Evolutionary conservation across 2,797 vertebrate genomes (phyloP), one percentile per base, ranked within the genome.

Genomic region (Tolypeutes matacus): DNA sequence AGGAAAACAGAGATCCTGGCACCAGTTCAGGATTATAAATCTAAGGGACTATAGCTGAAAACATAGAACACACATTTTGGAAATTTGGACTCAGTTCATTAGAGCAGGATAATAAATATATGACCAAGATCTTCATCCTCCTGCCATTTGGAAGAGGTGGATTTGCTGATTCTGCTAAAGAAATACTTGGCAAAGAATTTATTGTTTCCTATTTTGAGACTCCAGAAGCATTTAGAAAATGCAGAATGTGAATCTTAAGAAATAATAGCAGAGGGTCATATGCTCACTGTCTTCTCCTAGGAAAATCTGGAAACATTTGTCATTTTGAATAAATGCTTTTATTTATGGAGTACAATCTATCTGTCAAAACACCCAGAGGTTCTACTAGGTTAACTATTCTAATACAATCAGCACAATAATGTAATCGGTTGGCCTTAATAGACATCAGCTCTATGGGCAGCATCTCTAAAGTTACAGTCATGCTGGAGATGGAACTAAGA

Each of bases 141-240:
- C 36, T 78, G 31, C 90, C 87, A 49, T 53, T 89, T 95, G 82
- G 60, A 93, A 67, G 96, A 92, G 39, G 84, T 91, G 5, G 75
- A 91, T 93, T 95, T 96, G 95, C 93, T 97, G 96, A 97, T 94
- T 94, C 75, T 82, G 92, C 95, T 95, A 53, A 95, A 96, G 65
- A 86, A 96, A 42, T 89, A 64, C 64, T 96, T 96, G 92, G 82
- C 75, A 86, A 93, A 86, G 46, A 82, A 91, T 90, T 82, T 89
- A 88, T 89, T 89, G 88, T 96, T 96, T 96, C 75, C 94, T 85
- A 58, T 78, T 72, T 87, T 81, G 72, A 91, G 72, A 94, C 76
- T 93, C 83, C 0, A 6, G 94, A 91, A 72, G 4, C 58, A n/a
- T 95, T 96, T 95, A 65, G 56, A 91, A 97, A 89, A 93, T 85